Conservation (phyloP, 2,113 vertebrate genomes). For the Neodontobutis hainanensis region DNA sequence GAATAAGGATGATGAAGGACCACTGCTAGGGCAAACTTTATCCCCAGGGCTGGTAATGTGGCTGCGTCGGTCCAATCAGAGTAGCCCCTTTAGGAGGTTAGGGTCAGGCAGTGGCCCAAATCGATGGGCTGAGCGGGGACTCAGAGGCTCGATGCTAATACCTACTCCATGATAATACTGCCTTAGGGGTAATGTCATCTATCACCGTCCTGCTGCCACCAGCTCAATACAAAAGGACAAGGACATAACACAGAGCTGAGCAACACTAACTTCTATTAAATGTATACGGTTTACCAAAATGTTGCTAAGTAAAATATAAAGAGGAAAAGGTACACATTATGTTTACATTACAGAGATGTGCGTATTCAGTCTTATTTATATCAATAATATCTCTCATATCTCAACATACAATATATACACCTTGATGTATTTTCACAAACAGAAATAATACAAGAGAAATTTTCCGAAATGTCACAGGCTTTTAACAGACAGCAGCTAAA, state of each 20-base stretch:
- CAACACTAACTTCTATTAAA: constrained; percentile 17
- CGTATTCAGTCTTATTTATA: neutral
- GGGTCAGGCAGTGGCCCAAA: constrained; percentile 62
- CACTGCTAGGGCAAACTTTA: constrained; percentile 38
- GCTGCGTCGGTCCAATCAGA: constrained; percentile 41
- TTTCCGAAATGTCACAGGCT: too few relatives aligned
- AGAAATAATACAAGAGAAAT: too few relatives aligned
- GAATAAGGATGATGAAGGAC: constrained; percentile 67
- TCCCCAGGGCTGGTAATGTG: constrained; percentile 52
- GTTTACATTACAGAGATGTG: neutral
- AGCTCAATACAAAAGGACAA: constrained; percentile 36
- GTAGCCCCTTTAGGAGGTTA: constrained; percentile 57
- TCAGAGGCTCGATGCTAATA: constrained; percentile 64
- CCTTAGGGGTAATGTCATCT: constrained; percentile 64
- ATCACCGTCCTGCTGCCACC: constrained; percentile 59
- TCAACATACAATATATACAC: too few relatives aligned
- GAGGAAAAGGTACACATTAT: too few relatives aligned
- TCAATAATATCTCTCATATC: too few relatives aligned
- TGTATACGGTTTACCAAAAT: neutral
- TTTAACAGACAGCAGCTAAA: too few relatives aligned
- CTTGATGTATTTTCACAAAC: too few relatives aligned
- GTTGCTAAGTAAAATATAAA: neutral
- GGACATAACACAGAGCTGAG: constrained; percentile 22
- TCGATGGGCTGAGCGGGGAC: constrained; percentile 60
- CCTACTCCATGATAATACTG: constrained; percentile 49